These are phyloP conservation scores for Drusus annulatus DNA, from an alignment of 1,140 invertebrate genomes.

Conservation along the genomic window DNA sequence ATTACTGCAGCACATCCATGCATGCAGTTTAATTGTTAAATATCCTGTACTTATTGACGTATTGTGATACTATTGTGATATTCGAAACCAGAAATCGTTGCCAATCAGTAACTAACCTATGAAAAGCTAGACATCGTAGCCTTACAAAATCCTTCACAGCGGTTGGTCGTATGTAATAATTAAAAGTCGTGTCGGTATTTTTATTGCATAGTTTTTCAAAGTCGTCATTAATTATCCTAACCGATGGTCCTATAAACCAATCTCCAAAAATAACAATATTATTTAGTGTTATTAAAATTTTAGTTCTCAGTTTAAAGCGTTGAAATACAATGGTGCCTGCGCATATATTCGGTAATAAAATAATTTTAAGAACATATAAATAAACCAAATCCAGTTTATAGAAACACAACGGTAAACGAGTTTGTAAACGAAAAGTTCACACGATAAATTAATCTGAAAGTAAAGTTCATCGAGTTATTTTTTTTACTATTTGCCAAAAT, in stretches of 20 bases:
- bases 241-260: constrained; percentile 30
- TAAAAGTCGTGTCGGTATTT: constrained; percentile 36
- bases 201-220: constrained; percentile 19
- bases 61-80: neutral
- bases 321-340: no score
- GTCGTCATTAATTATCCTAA: constrained; percentile 28
- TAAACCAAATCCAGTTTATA: no score
- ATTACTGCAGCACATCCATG: no score
- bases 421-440: no score
- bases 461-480: no score
- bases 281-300: constrained; percentile 23
- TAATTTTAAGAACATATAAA: no score
- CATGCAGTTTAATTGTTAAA: no score
- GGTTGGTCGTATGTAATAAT: constrained; percentile 25
- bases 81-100: neutral
- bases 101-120: neutral
- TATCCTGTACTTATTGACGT: neutral
- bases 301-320: neutral
- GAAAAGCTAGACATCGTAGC: neutral
- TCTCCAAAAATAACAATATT: constrained; percentile 14
- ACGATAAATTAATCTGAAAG: no score
- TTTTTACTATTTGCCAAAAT: no score
- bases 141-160: constrained; percentile 1
- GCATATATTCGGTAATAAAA: no score
- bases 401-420: no score